Conservation (phyloP, 2,797 vertebrate species). For the Sebastes steindachneri region DNA sequence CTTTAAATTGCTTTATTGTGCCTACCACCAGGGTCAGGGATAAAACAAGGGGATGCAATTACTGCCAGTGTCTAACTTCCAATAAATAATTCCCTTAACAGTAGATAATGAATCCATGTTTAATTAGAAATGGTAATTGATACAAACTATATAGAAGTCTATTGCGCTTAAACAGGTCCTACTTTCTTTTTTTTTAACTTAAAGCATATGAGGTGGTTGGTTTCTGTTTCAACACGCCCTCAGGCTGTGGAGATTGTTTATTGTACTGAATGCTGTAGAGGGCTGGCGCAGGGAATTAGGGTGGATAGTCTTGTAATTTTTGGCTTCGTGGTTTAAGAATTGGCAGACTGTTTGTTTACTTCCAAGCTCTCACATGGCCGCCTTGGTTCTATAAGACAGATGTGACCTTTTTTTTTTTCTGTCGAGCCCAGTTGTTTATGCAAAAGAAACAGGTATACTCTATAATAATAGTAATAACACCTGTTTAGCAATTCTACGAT, state of each 20-base stretch:
- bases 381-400: constrained; percentile 23
- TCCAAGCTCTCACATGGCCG: constrained; percentile 3
- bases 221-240: constrained; percentile 16
- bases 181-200: not conserved
- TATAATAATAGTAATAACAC: not conserved
- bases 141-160: not conserved
- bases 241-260: constrained; percentile 31
- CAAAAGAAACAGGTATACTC: not conserved
- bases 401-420: constrained; percentile 22
- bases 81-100: constrained; percentile 19
- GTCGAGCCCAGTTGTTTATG: not conserved
- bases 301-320: constrained; percentile 28
- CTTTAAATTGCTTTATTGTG: constrained; percentile 16
- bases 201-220: not conserved
- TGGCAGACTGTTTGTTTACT: constrained; percentile 49
- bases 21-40: not conserved
- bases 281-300: constrained; percentile 7
- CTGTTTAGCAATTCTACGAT: not conserved
- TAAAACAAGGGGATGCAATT: constrained; percentile 34
- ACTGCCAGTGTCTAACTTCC: constrained; percentile 11
- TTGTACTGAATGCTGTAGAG: constrained; percentile 27
- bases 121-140: constrained; percentile 56
- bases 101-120: constrained; percentile 24
- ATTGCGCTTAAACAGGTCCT: not conserved
- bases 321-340: constrained; percentile 43